phyloP scores from a whole-genome alignment of 1,140 invertebrate species.

The Drosophila trapezifrons region DNA sequence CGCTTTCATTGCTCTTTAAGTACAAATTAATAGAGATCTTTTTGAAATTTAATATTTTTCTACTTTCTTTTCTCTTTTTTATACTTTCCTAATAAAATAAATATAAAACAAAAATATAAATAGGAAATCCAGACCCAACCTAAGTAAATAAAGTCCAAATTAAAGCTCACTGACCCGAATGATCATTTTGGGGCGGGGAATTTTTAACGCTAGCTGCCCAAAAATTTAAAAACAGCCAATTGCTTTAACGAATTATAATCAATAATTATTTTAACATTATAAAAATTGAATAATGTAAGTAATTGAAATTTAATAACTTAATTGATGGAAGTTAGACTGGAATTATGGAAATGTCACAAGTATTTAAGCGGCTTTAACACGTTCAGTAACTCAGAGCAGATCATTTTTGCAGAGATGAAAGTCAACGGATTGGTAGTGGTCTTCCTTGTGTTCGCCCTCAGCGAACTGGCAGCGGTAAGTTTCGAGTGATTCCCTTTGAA shows the following conservation, averaged over 20 bases:
- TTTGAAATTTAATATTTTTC: no score
- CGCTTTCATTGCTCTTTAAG: no score
- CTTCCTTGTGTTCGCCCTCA: slow-evolving; percentile 26
- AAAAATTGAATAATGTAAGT: slow-evolving; percentile 49
- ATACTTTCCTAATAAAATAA: not conserved
- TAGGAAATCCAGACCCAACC: not conserved
- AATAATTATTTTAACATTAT: slow-evolving; percentile 9
- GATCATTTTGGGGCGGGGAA: not conserved
- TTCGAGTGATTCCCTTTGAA: not conserved
- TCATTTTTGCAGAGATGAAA: slow-evolving; percentile 38
- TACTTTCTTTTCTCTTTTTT: no score
- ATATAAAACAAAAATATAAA: not conserved
- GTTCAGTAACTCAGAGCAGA: slow-evolving; percentile 12
- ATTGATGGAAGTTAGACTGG: slow-evolving; percentile 17
- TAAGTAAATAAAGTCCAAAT: slow-evolving; percentile 1
- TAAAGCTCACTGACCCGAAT: slow-evolving; percentile 34
- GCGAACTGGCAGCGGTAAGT: slow-evolving; percentile 34
- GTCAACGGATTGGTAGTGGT: slow-evolving; percentile 17
- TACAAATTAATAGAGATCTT: no score
- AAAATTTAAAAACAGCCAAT: slow-evolving; percentile 11
- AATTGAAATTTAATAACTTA: slow-evolving; percentile 64
- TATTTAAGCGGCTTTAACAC: slow-evolving; percentile 44
- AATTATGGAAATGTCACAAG: not conserved
- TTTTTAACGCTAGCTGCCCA: slow-evolving; percentile 34
- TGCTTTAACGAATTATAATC: slow-evolving; percentile 18